These are phyloP conservation scores for Octodon degus DNA, from an alignment of 2,113 vertebrate species.

Conservation along the genomic window DNA sequence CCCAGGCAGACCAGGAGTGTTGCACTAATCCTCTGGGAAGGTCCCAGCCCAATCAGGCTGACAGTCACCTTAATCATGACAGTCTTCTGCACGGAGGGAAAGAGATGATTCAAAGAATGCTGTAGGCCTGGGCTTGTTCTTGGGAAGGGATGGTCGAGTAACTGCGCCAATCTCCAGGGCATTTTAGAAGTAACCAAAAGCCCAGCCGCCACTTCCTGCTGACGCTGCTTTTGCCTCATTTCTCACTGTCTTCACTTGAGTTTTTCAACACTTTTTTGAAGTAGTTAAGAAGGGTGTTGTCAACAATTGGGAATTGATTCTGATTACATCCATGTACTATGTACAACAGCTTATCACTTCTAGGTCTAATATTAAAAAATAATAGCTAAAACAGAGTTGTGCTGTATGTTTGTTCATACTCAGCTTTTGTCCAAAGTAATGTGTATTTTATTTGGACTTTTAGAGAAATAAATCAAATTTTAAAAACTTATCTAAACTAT, in stretches of 20 bases:
- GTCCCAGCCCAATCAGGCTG: background rate
- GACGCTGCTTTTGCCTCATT: background rate
- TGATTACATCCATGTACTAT: background rate
- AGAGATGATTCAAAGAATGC: background rate
- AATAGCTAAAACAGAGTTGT: background rate
- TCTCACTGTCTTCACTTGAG: background rate
- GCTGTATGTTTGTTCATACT: background rate
- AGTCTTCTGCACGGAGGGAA: background rate
- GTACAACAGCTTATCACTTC: background rate
- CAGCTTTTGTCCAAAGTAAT: background rate
- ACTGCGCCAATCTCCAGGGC: background rate
- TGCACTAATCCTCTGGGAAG: background rate
- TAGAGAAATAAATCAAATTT: background rate
- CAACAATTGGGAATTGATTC: background rate
- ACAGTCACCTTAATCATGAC: background rate
- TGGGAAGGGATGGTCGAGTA: background rate
- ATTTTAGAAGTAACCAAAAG: background rate
- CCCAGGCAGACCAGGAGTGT: background rate
- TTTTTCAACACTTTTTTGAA: conserved; percentile 20
- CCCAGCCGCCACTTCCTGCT: too few relatives aligned
- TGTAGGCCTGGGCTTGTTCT: background rate
- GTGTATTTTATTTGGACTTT: background rate
- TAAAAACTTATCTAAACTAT: background rate
- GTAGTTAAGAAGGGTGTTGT: background rate
- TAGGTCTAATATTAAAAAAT: background rate